Base-by-base conservation (phyloP, 92 coral and sea anemone genomes). In the Siderastrea siderea region DNA sequence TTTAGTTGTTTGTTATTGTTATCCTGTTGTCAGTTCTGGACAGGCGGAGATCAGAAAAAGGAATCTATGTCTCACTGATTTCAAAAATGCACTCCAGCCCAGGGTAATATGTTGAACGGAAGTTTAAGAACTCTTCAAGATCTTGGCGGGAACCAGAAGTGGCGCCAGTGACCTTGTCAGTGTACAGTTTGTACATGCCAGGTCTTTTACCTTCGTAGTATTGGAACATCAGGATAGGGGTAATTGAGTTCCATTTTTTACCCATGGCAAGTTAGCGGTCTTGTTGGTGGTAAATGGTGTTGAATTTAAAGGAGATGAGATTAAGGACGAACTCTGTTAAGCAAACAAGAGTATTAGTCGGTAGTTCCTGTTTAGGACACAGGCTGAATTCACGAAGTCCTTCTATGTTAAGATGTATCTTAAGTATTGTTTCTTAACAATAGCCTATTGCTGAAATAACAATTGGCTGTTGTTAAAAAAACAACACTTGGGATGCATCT, bases 271-370 rank as follows among this genome's bases (percentile, higher is more conserved):
- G 6, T 52, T 8, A 5, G 5, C 55, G 6, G 64, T 6, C 64
- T 60, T 60, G 64, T 60, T 60, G 64, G 13, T 60, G 11, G 64
- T 9, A 60, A 3, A 10, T 60, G 64, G 3, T 11, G 64, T 60
- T 60, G 11, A 60, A 60, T 64, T 64, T 43, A 64, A 64, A 64
- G 6, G 68, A 64, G 44, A 15, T 64, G 68, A 64, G 68, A 3
- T 64, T n/a, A 8, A 64, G 68, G 43, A 64, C 45, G 4, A 60
- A 80, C 74, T 88, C 92, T 14, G 88, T 83, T 55, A 88, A 88
- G 65, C 92, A 83, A 16, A 82, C 14, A 52, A 88, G 55, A 2
- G 87, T 82, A 63, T 77, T 26, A 60, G 92, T 89, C 26, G 84
- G 70, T 15, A 78, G 88, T 75, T 89, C 83, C 43, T 75, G 51